Conservation (phyloP, 2,888 invertebrate genomes). For the Lasioglossum villosulum region DNA sequence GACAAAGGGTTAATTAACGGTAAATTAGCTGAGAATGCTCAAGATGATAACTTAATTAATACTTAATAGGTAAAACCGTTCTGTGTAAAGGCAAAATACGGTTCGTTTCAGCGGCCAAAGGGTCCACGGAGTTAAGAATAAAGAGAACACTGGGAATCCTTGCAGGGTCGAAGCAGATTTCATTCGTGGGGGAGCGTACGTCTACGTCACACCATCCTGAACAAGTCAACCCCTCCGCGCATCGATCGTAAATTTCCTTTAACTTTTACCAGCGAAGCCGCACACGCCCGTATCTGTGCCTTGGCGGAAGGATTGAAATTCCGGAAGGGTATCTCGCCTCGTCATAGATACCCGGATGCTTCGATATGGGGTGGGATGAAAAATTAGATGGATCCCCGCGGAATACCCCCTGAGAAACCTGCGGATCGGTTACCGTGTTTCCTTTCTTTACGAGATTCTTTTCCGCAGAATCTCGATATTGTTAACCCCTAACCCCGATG, state of each 20-base stretch:
- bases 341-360: conserved; percentile 21
- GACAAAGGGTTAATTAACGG: too few relatives aligned
- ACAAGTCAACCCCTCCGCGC: conserved; percentile 15
- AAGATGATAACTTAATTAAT: background rate
- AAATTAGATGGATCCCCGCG: conserved; percentile 42
- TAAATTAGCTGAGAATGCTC: background rate
- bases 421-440: background rate
- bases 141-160: conserved; percentile 2
- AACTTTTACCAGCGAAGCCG: conserved; percentile 25
- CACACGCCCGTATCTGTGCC: conserved; percentile 17
- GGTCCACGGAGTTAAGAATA: background rate
- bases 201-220: conserved; percentile 33
- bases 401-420: conserved; percentile 28
- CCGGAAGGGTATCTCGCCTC: conserved; percentile 41
- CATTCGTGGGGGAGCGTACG: conserved; percentile 1
- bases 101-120: background rate
- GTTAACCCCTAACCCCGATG: background rate
- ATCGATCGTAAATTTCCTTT: conserved; percentile 48
- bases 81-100: background rate
- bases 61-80: background rate
- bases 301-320: conserved; percentile 59
- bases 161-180: background rate
- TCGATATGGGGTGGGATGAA: conserved; percentile 36
- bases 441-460: background rate
- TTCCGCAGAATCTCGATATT: background rate